Conservation (phyloP, 1,140 invertebrate genomes). For the Prorops nasuta region DNA sequence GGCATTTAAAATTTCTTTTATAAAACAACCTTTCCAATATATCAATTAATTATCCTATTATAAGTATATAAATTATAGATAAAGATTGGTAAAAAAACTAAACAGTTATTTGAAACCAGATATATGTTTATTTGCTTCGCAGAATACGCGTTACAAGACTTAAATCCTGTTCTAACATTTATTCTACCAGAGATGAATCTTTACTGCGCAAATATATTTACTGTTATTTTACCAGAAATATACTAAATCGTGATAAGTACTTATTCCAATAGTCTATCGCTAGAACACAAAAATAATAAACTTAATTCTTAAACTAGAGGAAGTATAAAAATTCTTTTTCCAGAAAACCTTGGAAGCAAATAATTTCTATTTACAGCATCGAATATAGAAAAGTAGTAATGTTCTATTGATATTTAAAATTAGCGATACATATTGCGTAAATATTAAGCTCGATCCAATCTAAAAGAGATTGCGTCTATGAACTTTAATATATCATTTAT, state of each 20-base stretch:
- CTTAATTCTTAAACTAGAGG: conserved; percentile 31
- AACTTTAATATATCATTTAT: conserved; percentile 14
- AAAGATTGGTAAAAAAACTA: not conserved
- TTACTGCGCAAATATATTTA: conserved; percentile 2
- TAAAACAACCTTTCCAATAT: too few species aligned
- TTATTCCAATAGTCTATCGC: conserved; percentile 36
- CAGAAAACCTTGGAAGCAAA: conserved; percentile 26
- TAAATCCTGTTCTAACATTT: too few species aligned
- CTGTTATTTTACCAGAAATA: too few species aligned
- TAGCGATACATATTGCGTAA: conserved; percentile 6
- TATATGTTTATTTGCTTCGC: conserved; percentile 23
- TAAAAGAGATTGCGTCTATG: too few species aligned
- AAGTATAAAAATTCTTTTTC: conserved; percentile 38
- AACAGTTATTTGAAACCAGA: conserved; percentile 14
- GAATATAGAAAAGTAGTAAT: conserved; percentile 16
- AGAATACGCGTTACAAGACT: conserved; percentile 12
- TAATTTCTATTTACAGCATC: conserved; percentile 35
- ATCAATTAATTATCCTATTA: too few species aligned
- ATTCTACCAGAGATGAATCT: conserved; percentile 2
- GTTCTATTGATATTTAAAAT: conserved; percentile 4
- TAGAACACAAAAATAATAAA: conserved; percentile 33
- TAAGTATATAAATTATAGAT: not conserved
- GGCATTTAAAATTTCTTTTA: too few species aligned
- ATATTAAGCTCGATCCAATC: too few species aligned
- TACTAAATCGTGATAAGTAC: too few species aligned